phyloP scores from a whole-genome alignment of 2,888 invertebrate genomes.

The Blastobasis lacticolella region DNA sequence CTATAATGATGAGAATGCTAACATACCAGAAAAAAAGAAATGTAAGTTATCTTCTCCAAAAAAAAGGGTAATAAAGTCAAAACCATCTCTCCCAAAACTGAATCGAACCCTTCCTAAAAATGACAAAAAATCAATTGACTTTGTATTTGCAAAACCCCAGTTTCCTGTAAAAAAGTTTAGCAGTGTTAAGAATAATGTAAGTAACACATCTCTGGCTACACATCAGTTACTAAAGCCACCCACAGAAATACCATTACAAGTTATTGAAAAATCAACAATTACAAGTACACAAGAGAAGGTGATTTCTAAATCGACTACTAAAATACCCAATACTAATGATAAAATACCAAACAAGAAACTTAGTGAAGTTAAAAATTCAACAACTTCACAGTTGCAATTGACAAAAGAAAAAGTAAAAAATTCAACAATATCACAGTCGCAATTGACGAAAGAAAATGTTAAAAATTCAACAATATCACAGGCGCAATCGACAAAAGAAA shows the following conservation, averaged over 20 bases:
- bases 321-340: too few relatives aligned
- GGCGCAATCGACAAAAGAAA: slow-evolving; percentile 13
- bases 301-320: too few relatives aligned
- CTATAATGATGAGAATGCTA: slow-evolving; percentile 20
- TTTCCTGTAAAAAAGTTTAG: slow-evolving; percentile 31
- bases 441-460: neutral
- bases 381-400: neutral
- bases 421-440: neutral
- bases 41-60: slow-evolving; percentile 21
- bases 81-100: slow-evolving; percentile 12
- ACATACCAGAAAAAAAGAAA: slow-evolving; percentile 27
- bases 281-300: too few relatives aligned
- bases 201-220: too few relatives aligned
- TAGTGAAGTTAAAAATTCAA: neutral
- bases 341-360: neutral
- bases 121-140: slow-evolving; percentile 22
- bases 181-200: neutral
- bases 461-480: neutral
- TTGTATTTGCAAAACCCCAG: slow-evolving; percentile 44
- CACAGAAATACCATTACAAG: too few relatives aligned
- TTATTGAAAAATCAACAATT: too few relatives aligned
- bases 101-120: slow-evolving; percentile 10
- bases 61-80: slow-evolving; percentile 4
- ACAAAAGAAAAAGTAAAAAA: neutral
- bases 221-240: too few relatives aligned